Evolutionary conservation across 1,140 invertebrate genomes (phyloP).

Genomic region (Drosophila gunungcola): DNA sequence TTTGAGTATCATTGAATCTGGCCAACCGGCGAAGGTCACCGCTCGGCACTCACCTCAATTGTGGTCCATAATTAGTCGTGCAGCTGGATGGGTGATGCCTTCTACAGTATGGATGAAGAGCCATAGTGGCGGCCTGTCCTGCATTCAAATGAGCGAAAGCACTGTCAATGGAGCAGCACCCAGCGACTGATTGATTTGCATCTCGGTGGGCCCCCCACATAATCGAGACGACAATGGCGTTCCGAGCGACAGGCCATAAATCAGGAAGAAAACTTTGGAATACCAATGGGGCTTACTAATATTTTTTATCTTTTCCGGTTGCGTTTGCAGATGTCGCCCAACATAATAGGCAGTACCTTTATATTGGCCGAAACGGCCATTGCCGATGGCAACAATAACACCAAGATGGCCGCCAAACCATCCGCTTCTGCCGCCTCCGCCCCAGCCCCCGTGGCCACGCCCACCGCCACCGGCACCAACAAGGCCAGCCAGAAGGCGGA

Average conservation of each 20-base stretch:
- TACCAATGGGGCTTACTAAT: slow-evolving; percentile 13
- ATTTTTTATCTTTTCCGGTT: slow-evolving; percentile 9
- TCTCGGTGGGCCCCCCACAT: slow-evolving; percentile 23
- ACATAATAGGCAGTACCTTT: slow-evolving; percentile 82
- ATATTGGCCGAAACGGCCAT: slow-evolving; percentile 80
- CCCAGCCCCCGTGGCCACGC: slow-evolving; percentile 8
- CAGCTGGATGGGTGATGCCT: slow-evolving; percentile 56
- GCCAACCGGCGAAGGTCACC: slow-evolving; percentile 62
- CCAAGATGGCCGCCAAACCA: slow-evolving; percentile 62
- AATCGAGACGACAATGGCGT: slow-evolving; percentile 41
- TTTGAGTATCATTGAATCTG: slow-evolving; percentile 66
- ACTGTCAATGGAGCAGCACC: slow-evolving; percentile 21
- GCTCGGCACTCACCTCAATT: slow-evolving; percentile 47
- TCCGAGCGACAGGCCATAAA: slow-evolving; percentile 61
- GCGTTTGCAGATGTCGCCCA: slow-evolving; percentile 78
- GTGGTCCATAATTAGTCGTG: slow-evolving; percentile 73
- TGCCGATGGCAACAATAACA: slow-evolving; percentile 77
- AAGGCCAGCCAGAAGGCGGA: slow-evolving; percentile 22
- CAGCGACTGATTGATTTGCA: slow-evolving; percentile 45
- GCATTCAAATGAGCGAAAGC: slow-evolving; percentile 57
- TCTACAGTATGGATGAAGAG: slow-evolving; percentile 41
- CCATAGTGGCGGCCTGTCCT: slow-evolving; percentile 18
- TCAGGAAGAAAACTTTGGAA: slow-evolving; percentile 61
- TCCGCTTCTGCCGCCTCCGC: slow-evolving; percentile 14
- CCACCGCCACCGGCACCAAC: slow-evolving; percentile 27